Evolutionary conservation across 2,113 vertebrate species (phyloP).

Genomic region (Gasterosteus aculeatus): DNA sequence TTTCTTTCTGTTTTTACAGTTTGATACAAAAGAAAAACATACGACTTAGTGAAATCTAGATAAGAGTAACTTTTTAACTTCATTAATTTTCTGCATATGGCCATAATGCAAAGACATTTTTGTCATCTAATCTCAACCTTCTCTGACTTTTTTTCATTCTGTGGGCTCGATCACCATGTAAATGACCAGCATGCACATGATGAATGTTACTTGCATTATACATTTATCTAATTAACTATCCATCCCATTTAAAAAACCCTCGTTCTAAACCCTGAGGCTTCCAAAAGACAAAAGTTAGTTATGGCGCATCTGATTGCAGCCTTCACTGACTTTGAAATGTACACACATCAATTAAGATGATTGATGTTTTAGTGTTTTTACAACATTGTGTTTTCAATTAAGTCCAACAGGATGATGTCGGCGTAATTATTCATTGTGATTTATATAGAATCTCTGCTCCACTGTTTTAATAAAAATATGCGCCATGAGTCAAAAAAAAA

Average conservation of each 20-base stretch:
- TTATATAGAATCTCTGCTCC: background rate
- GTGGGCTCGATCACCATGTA: background rate
- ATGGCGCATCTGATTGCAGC: background rate
- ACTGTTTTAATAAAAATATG: background rate
- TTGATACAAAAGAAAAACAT: slow-evolving; percentile 42
- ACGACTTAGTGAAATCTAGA: slow-evolving; percentile 19
- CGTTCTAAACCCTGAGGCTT: background rate
- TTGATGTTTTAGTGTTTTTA: background rate
- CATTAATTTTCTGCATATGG: slow-evolving; percentile 2
- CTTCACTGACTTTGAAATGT: background rate
- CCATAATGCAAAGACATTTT: background rate
- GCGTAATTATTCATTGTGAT: background rate
- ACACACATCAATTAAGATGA: background rate
- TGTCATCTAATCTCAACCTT: background rate
- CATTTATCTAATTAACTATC: background rate
- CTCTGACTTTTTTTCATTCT: too few relatives aligned
- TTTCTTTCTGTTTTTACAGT: slow-evolving; percentile 29
- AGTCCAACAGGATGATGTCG: background rate
- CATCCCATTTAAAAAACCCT: background rate
- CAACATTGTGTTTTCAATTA: background rate
- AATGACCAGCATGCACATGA: background rate
- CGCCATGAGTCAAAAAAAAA: background rate
- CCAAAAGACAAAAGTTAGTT: background rate
- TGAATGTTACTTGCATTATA: background rate
- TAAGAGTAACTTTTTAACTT: background rate